These are phyloP conservation scores for Drosophila tropicalis DNA, from an alignment of 1,140 invertebrate species.

Conservation along the genomic window DNA sequence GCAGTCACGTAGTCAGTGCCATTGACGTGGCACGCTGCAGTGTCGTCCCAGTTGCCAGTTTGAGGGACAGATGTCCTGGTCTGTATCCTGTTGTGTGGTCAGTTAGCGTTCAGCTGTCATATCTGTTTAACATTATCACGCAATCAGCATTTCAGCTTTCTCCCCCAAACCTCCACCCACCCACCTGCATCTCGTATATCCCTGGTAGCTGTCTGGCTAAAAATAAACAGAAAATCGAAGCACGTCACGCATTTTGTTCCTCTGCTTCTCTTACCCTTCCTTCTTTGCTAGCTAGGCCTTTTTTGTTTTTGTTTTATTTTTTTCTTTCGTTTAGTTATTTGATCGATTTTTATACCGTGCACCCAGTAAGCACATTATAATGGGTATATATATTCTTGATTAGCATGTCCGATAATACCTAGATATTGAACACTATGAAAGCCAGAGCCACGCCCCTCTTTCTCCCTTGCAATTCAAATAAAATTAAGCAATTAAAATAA, in stretches of 20 bases:
- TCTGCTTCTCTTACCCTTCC: background rate
- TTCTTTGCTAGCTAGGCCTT: constrained; percentile 3
- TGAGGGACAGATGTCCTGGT: constrained; percentile 19
- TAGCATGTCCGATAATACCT: too few species aligned
- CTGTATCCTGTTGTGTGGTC: constrained; percentile 8
- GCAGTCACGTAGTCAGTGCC: constrained; percentile 36
- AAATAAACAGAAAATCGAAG: constrained; percentile 65
- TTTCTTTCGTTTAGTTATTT: constrained; percentile 26
- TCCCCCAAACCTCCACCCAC: background rate
- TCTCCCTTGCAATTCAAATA: too few species aligned
- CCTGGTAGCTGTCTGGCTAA: constrained; percentile 38
- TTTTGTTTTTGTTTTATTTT: constrained; percentile 34
- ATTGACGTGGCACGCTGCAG: constrained; percentile 26
- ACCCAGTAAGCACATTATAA: too few species aligned
- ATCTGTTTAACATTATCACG: constrained; percentile 66
- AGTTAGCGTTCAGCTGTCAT: constrained; percentile 58
- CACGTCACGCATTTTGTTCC: constrained; percentile 45
- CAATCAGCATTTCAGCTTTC: constrained; percentile 37
- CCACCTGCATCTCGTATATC: too few species aligned
- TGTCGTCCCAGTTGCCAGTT: constrained; percentile 1
- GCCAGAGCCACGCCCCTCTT: too few species aligned
- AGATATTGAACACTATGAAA: too few species aligned
- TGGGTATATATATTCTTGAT: too few species aligned
- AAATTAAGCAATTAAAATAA: too few species aligned
- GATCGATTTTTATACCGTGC: constrained; percentile 56